These are phyloP conservation scores for Lepus townsendii DNA, from an alignment of 2,797 vertebrate species.

Conservation along the genomic window DNA sequence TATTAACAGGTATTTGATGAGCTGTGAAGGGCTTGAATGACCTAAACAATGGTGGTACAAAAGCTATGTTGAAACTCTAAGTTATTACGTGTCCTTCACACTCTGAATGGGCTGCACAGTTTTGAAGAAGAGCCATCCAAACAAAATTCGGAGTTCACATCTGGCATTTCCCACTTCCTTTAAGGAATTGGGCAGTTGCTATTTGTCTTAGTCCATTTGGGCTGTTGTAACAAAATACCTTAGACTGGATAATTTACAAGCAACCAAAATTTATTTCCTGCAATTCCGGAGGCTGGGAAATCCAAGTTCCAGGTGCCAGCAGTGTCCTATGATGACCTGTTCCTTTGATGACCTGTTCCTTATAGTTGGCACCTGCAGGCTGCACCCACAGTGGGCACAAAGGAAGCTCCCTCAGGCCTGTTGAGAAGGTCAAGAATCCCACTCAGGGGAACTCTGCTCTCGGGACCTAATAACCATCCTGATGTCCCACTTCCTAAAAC, in stretches of 20 bases:
- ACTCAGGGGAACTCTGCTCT: neutral
- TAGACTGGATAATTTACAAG: neutral
- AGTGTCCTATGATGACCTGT: neutral
- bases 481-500: neutral
- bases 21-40: neutral
- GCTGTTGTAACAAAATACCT: neutral
- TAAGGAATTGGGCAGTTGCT: constrained; percentile 8
- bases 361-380: neutral
- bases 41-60: neutral
- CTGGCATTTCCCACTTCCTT: neutral
- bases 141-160: constrained; percentile 35
- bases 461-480: neutral
- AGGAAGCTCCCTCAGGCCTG: neutral
- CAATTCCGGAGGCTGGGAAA: neutral
- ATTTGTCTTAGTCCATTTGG: neutral
- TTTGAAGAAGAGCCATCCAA: constrained; percentile 35
- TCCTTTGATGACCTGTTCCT: neutral
- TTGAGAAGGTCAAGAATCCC: neutral
- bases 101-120: neutral
- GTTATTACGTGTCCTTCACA: neutral
- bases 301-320: neutral
- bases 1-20: neutral
- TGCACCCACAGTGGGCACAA: neutral
- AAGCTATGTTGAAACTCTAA: neutral
- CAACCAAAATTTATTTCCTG: neutral